Conservation (phyloP, 2,797 vertebrate species). For the Nasua narica region DNA sequence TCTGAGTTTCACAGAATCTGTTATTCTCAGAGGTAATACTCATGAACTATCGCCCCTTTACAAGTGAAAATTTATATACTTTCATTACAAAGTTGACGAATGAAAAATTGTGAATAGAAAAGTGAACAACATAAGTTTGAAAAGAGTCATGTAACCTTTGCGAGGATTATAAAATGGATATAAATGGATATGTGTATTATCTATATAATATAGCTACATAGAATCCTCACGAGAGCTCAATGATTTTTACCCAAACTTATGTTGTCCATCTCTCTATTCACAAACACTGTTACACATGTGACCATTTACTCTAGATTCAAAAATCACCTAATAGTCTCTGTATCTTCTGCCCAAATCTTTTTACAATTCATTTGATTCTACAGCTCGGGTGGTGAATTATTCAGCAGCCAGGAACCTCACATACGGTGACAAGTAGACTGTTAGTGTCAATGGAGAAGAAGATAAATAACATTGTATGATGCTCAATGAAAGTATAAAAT, state of each 20-base stretch:
- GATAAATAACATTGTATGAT: background rate
- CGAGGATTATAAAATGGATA: background rate
- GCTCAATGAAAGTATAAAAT: background rate
- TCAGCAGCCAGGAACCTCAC: background rate
- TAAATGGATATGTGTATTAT: background rate
- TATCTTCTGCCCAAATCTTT: background rate
- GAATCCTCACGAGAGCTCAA: constrained; percentile 10
- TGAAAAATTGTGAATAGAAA: constrained; percentile 45
- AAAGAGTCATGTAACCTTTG: constrained; percentile 14
- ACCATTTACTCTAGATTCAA: background rate
- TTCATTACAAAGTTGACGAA: constrained; percentile 53
- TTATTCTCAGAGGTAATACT: constrained; percentile 56
- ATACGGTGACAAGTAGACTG: background rate
- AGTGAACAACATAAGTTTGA: background rate
- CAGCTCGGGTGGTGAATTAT: background rate
- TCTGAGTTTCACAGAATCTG: constrained; percentile 65
- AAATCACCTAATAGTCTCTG: background rate
- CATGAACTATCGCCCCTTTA: constrained; percentile 49
- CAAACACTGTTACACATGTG: background rate
- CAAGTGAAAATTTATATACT: constrained; percentile 69
- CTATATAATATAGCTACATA: background rate
- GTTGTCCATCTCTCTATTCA: background rate
- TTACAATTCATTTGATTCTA: background rate
- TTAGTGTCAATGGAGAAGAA: background rate
- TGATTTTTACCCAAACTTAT: background rate